Conservation (phyloP, 2,888 invertebrate species). For the Pachycephus smyrnensis region DNA sequence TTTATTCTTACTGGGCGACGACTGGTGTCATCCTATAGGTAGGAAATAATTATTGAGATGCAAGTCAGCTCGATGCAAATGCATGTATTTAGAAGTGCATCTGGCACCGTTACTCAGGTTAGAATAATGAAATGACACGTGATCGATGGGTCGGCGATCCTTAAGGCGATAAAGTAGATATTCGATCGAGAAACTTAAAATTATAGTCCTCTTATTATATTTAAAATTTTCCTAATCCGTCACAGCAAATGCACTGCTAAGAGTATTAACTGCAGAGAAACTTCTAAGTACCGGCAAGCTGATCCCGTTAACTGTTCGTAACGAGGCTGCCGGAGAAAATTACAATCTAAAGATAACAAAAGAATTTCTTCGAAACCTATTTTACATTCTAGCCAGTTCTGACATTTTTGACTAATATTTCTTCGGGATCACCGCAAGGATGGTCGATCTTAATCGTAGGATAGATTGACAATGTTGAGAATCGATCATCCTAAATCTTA, state of each 20-base stretch:
- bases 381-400: neutral
- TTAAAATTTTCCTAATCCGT: neutral
- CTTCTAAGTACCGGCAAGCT: neutral
- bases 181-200: neutral
- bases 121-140: neutral
- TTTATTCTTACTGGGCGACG: neutral
- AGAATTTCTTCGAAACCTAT: constrained; percentile 3
- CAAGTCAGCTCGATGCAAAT: neutral
- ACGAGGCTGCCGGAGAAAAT: constrained; percentile 9
- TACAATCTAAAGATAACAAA: neutral
- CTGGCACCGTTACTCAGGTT: neutral
- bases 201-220: neutral
- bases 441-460: neutral
- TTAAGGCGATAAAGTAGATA: neutral
- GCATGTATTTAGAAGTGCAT: neutral
- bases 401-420: neutral
- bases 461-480: neutral
- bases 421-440: neutral
- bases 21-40: neutral
- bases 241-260: neutral
- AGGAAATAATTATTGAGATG: neutral
- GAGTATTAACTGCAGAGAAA: neutral
- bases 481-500: neutral
- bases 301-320: constrained; percentile 13
- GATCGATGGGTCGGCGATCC: neutral